Evolutionary conservation across 1,140 invertebrate species (phyloP), one percentile per base, ranked within the genome.

Genomic region (Cotesia vestalis): DNA sequence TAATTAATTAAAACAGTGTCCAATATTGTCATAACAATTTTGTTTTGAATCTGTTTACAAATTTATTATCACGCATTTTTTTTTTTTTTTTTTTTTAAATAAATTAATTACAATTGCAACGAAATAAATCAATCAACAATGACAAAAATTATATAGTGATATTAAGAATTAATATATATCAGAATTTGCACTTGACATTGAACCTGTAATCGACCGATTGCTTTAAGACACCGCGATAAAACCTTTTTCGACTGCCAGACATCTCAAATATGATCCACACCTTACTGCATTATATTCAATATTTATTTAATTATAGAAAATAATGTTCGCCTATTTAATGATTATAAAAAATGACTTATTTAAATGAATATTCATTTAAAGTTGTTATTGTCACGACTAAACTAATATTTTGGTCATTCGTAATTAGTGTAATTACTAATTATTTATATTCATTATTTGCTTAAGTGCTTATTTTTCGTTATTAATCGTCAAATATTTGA

Each of bases 181-280:
- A 73, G 70, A 69, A 76, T 55, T 64, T 76, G 78, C 61, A 76
- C 74, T 77, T 83, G 81, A 80, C 81, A 83, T 79, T 81, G 80
- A 78, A 78, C 64, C 51, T 76, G 66, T 83, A 83, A 83, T 83
- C 81, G 40, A 63, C 2, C 14, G 67, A 75, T 76, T 74, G 67
- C 73, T 74, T 62, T 59, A 55, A 36, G 17, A 63, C 55, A 66
- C 62, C n/a, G 0, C 40, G 9, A 63, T 36, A 63, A 51, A 4
- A 20, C 17, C 4, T 51, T 51, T 51, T 64, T 27, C n/a, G 34
- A n/a, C 4, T 12, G n/a, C 34, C 34, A 62, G 34, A 62, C 35
- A n/a, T 38, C 36, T n/a, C 6, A 62, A 62, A 62, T 14, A 34
- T 40, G 6, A 11, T 59, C 17, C 20, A 20, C 20, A 59, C 57